Base-by-base conservation (phyloP, 2,888 invertebrate species). In the Sinhomidia bicolor region DNA sequence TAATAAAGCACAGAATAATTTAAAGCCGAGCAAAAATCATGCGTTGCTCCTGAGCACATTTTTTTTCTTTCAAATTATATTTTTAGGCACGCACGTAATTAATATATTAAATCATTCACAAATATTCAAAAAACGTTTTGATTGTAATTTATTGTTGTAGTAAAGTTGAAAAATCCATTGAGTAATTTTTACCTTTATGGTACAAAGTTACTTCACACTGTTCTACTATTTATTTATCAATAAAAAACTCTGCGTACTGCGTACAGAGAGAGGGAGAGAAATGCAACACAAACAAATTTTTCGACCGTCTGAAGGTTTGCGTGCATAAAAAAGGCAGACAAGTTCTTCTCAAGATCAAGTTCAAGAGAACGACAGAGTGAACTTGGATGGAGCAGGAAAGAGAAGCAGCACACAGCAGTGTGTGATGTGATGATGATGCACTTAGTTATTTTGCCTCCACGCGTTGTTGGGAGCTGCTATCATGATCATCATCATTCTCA, bases 291-390 rank as follows among this genome's bases (percentile, higher is more conserved):
- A 57, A 57, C 54, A 57, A 32, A n/a, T n/a, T n/a, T 36, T 79
- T 41, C 32, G 76, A 76, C 51, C 47, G 36, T 47, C 76, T 76
- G 51, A 76, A 76, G 76, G 60, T 60, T 79, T 68, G 79, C 71
- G 57, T 89, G 62, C 79, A 76, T 85, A 78, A 85, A 85, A 82
- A 74, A 76, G 76, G 54, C 60, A 74, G 76, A 79, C 78, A 78
- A 83, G 65, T 68, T 81, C 83, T 82, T 83, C 83, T 88, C 88
- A 88, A 88, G 88, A 88, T 88, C 88, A 88, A 88, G 88, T 88
- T 88, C 88, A 88, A 88, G 83, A 88, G 87, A 81, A 87, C 76
- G 74, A 47, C 41, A 86, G 79, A 81, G 60, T 81, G 54, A 86
- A 86, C 86, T 86, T 81, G 84, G 74, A 74, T 54, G 68, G 54